phyloP scores from a whole-genome alignment of 2,888 invertebrate species.

The Drosophila hamatofila region DNA sequence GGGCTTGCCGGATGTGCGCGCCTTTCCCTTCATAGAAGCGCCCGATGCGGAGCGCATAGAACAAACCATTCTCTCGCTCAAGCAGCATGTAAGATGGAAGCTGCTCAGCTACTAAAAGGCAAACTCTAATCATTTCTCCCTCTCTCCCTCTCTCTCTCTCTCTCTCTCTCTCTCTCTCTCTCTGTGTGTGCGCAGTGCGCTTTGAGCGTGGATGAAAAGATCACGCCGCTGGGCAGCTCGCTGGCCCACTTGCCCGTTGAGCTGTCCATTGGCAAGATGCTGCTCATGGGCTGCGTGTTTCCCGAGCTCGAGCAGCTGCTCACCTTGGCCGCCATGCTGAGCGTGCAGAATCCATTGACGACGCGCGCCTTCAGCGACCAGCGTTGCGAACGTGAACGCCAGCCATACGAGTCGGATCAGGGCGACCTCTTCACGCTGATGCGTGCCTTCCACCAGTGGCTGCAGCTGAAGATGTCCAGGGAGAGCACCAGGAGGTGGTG shows the following conservation, averaged over 20 bases:
- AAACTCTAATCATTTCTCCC: neutral
- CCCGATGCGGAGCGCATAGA: conserved; percentile 94
- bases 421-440: conserved; percentile 97
- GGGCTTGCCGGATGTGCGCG: conserved; percentile 94
- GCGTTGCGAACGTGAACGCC: conserved; percentile 92
- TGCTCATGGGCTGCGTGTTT: conserved; percentile 95
- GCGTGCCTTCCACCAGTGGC: conserved; percentile 95
- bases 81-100: conserved; percentile 89
- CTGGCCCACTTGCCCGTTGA: conserved; percentile 97
- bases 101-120: too few species aligned
- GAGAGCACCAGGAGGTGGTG: conserved; percentile 92
- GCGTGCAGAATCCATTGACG: conserved; percentile 97
- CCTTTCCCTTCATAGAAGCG: conserved; percentile 98
- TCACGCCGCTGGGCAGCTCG: conserved; percentile 94
- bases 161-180: neutral
- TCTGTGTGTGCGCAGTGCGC: conserved; percentile 88
- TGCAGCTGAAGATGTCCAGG: conserved; percentile 89
- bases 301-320: conserved; percentile 95
- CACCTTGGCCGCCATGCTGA: conserved; percentile 95
- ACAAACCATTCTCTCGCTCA: conserved; percentile 93
- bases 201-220: conserved; percentile 90
- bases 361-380: conserved; percentile 94
- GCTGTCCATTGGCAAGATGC: conserved; percentile 97
- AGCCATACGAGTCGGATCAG: conserved; percentile 95
- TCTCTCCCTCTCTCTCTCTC: neutral